phyloP scores from a whole-genome alignment of 2,888 invertebrate species.

The Globia sparganii region DNA sequence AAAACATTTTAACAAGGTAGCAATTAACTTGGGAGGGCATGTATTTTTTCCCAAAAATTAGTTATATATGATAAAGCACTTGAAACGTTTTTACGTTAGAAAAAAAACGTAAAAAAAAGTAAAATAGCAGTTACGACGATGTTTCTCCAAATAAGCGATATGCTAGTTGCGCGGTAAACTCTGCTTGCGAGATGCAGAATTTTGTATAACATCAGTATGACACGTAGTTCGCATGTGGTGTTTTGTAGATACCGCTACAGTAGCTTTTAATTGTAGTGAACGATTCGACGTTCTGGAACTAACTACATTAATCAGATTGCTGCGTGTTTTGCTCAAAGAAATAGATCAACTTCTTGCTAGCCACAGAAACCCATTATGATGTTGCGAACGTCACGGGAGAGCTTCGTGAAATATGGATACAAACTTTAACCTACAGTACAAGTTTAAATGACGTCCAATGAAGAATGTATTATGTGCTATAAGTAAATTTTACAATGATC shows the following conservation, averaged over 20 bases:
- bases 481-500: slow-evolving; percentile 17
- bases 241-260: no score
- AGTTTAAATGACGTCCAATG: not conserved
- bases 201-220: no score
- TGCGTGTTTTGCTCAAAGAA: not conserved
- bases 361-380: not conserved
- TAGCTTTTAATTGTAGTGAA: not conserved
- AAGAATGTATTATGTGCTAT: not conserved
- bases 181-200: no score
- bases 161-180: no score
- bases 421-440: not conserved
- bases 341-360: not conserved
- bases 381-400: not conserved
- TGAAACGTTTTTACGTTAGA: no score
- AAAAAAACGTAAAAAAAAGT: no score
- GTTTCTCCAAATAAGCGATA: no score
- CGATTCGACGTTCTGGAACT: not conserved
- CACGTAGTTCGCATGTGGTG: no score
- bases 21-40: slow-evolving; percentile 1
- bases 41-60: no score
- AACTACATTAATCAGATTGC: not conserved
- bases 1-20: not conserved
- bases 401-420: not conserved
- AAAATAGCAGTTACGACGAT: no score
- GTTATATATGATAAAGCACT: no score